Evolutionary conservation across 2,888 invertebrate species (phyloP).

Genomic region (Idaea dimidiata): DNA sequence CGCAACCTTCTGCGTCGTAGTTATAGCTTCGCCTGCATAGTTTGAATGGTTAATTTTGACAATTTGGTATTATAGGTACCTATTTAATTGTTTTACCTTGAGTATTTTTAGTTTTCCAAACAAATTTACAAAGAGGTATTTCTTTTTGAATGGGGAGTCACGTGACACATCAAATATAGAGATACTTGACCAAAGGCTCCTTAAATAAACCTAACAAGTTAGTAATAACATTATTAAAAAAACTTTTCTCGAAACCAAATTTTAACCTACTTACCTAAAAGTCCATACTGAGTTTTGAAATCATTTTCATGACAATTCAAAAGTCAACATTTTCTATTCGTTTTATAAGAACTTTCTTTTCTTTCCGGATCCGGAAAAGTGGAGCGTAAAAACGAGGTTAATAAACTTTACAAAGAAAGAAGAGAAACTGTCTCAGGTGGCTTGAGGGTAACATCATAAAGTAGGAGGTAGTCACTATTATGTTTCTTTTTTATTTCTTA

Average conservation of each 20-base stretch:
- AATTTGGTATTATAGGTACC: no score
- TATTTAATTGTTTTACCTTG: no score
- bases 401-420: slow-evolving; percentile 1
- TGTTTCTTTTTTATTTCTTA: no score
- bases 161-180: no score
- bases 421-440: slow-evolving; percentile 2
- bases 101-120: no score
- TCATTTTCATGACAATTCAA: not conserved
- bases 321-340: not conserved
- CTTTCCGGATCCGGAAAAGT: not conserved
- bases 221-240: not conserved
- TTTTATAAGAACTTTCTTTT: not conserved
- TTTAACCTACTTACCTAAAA: not conserved
- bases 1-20: no score
- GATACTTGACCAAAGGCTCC: not conserved
- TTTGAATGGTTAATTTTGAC: no score
- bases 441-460: not conserved
- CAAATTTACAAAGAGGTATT: no score
- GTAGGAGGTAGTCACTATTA: not conserved
- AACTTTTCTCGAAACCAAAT: not conserved
- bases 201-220: not conserved
- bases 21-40: no score
- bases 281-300: not conserved
- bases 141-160: no score
- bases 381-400: not conserved